Percentiles rank a stretch among this genome's conserved stretches.
Conservation (phyloP, 2,797 vertebrate genomes). For the Parauchenoglanis punctatus region DNA sequence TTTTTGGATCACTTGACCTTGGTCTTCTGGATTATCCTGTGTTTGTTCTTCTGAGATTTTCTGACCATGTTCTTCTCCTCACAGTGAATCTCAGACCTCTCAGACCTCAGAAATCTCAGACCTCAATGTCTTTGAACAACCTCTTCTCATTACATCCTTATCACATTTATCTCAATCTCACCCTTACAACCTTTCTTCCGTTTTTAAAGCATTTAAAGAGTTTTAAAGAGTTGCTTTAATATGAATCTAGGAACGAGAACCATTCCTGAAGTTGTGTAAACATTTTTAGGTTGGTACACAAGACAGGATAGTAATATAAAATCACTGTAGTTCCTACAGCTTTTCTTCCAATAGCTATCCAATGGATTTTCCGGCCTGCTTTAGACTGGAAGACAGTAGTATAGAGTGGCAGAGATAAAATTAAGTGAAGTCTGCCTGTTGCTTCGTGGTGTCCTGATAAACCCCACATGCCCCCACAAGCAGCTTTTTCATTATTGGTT, state of each 20-base stretch:
- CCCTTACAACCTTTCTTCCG: neutral
- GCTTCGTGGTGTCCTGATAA: neutral
- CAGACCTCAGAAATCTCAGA: neutral
- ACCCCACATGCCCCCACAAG: neutral
- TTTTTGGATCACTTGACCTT: neutral
- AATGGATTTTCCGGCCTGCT: neutral
- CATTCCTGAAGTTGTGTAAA: neutral
- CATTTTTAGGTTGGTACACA: neutral
- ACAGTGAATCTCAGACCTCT: neutral
- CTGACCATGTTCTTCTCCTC: neutral
- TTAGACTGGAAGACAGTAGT: neutral
- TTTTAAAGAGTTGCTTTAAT: neutral
- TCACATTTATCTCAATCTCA: neutral
- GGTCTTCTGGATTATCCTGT: neutral
- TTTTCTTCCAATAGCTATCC: neutral
- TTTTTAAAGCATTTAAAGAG: neutral
- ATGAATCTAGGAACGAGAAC: neutral
- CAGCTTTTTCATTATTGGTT: conserved; percentile 69
- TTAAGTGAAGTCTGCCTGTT: neutral
- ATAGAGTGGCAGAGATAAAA: neutral
- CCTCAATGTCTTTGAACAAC: neutral
- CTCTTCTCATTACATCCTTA: neutral
- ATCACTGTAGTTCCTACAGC: neutral
- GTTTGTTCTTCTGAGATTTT: neutral
- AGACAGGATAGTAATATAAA: neutral